Evolutionary conservation across 2,888 invertebrate species (phyloP).

Genomic region (Cheilosia impressa): DNA sequence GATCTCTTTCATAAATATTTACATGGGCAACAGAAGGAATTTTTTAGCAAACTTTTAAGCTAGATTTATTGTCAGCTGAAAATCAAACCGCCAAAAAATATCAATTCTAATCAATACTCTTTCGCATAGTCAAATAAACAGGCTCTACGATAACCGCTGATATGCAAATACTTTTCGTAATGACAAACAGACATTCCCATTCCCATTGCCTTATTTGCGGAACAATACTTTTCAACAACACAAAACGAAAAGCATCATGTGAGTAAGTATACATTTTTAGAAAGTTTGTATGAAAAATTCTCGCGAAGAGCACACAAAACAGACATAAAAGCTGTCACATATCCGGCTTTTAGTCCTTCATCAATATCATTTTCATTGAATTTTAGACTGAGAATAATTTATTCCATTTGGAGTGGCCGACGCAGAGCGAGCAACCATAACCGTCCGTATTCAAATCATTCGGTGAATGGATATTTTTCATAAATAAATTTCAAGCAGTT

Average conservation of each 20-base stretch:
- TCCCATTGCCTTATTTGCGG: not conserved
- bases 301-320: slow-evolving; percentile 1
- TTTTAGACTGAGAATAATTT: slow-evolving; percentile 61
- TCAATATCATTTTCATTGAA: slow-evolving; percentile 67
- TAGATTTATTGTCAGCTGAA: not conserved
- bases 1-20: not conserved
- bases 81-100: not conserved
- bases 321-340: slow-evolving; percentile 44
- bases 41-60: not conserved
- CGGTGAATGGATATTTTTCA: slow-evolving; percentile 62
- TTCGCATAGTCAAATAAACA: not conserved
- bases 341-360: slow-evolving; percentile 56
- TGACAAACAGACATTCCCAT: not conserved
- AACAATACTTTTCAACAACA: slow-evolving; percentile 15
- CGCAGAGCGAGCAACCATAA: not conserved
- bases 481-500: slow-evolving; percentile 70
- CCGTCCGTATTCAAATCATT: slow-evolving; percentile 61
- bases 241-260: not conserved
- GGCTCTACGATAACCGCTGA: not conserved
- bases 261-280: no score
- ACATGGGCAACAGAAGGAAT: not conserved
- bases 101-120: slow-evolving; percentile 14
- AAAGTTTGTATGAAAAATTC: no score
- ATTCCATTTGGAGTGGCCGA: slow-evolving; percentile 46
- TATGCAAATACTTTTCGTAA: slow-evolving; percentile 2